A percentile compares a stretch with the other conserved stretches of the same genome.
These are phyloP conservation scores for Myotis yumanensis DNA, from an alignment of 2,113 vertebrate species.

Conservation along the genomic window DNA sequence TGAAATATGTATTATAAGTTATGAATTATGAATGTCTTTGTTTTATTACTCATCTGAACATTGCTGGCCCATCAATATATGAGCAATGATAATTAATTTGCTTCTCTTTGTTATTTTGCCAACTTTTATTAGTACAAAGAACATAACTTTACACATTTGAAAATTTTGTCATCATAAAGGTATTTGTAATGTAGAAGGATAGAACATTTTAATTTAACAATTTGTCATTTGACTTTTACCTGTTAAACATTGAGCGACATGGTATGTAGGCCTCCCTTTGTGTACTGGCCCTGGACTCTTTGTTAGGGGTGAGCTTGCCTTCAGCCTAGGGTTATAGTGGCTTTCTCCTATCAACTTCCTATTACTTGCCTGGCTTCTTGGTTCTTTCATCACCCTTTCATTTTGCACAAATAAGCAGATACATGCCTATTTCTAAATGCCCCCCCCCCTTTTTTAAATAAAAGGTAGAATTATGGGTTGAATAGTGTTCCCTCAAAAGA, in stretches of 20 bases:
- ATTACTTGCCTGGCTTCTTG: neutral
- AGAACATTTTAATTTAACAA: neutral
- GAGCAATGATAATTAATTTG: conserved; percentile 30
- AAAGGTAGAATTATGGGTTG: neutral
- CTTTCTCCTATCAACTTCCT: neutral
- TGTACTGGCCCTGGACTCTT: neutral
- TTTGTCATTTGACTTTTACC: neutral
- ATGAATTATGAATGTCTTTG: conserved; percentile 23
- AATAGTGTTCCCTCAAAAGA: neutral
- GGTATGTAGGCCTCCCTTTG: neutral
- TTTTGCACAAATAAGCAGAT: neutral
- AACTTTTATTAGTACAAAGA: neutral
- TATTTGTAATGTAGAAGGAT: conserved; percentile 13
- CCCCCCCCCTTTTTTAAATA: neutral
- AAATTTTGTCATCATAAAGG: neutral
- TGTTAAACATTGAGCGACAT: neutral
- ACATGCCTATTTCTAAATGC: neutral
- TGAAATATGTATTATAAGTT: neutral
- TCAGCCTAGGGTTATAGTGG: neutral
- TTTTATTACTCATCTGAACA: conserved; percentile 39
- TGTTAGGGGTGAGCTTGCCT: neutral
- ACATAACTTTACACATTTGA: neutral
- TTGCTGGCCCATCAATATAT: neutral
- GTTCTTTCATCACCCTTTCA: neutral
- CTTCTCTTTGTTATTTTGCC: conserved; percentile 2